Evolutionary conservation across 2,797 vertebrate genomes (phyloP).

Genomic region (Pipistrellus pygmaeus): DNA sequence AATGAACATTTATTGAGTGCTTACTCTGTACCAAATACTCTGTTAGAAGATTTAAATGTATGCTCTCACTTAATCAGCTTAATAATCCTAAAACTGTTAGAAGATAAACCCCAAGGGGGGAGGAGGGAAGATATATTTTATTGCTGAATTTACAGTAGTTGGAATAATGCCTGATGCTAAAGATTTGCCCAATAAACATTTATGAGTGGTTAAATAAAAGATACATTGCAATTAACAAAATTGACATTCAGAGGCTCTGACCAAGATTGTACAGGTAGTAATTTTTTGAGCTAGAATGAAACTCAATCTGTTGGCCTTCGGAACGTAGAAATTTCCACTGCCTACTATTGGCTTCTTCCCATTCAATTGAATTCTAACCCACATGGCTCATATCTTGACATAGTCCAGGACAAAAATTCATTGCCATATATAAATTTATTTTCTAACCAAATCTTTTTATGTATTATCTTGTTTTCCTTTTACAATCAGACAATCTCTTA

Average conservation of each 20-base stretch:
- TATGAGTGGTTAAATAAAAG: constrained; percentile 44
- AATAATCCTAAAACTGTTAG: constrained; percentile 18
- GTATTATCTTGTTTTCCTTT: not conserved
- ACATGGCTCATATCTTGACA: constrained; percentile 27
- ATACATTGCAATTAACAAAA: constrained; percentile 33
- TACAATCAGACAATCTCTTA: not conserved
- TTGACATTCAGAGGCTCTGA: not conserved
- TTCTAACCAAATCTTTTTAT: constrained; percentile 18
- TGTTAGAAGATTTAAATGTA: not conserved
- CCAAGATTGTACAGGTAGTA: constrained; percentile 17
- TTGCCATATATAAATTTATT: not conserved
- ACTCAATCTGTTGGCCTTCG: not conserved
- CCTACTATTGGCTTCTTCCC: not conserved
- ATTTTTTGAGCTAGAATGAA: constrained; percentile 11
- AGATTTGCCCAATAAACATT: not conserved
- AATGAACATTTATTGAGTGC: not conserved
- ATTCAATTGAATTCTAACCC: not conserved
- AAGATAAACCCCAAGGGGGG: not conserved
- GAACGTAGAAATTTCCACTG: not conserved
- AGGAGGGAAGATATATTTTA: not conserved
- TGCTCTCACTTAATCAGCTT: constrained; percentile 31
- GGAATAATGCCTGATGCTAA: constrained; percentile 22
- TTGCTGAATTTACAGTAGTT: constrained; percentile 40
- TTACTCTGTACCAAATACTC: not conserved
- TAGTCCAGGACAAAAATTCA: not conserved